These are phyloP conservation scores for Callyntrura guangdongensis DNA, from an alignment of 2,888 invertebrate genomes.

Conservation along the genomic window DNA sequence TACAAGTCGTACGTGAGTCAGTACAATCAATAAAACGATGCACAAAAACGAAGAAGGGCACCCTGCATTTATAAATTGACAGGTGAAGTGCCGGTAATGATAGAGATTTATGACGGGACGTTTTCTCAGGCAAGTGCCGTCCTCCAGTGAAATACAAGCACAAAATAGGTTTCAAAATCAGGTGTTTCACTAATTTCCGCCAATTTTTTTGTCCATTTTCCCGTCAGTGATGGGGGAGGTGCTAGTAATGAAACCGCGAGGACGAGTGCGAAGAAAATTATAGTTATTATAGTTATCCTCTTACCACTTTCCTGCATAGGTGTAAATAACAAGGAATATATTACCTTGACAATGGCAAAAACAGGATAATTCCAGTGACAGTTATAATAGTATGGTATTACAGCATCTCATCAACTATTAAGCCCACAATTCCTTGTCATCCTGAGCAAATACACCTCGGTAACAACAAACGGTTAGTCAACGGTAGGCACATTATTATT, in stretches of 20 bases:
- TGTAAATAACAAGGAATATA: neutral
- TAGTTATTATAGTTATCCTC: neutral
- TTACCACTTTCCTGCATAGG: neutral
- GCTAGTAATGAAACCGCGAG: neutral
- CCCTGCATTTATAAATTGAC: no score
- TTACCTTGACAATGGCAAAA: neutral
- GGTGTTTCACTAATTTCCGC: neutral
- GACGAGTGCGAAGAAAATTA: constrained; percentile 14
- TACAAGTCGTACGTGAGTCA: no score
- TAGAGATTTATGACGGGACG: no score
- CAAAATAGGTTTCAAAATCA: neutral
- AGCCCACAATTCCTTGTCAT: neutral
- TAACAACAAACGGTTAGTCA: neutral
- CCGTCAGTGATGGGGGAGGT: neutral
- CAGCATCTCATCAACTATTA: neutral
- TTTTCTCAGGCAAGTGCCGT: no score
- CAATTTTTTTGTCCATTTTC: neutral
- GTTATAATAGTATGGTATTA: neutral
- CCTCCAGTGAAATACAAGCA: no score
- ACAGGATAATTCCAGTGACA: neutral
- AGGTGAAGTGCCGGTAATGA: no score
- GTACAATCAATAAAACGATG: no score
- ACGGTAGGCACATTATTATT: neutral
- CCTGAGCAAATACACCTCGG: no score
- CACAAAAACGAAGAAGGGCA: no score